These are phyloP conservation scores for Alectura lathami DNA, from an alignment of 2,113 vertebrate genomes.

Conservation along the genomic window DNA sequence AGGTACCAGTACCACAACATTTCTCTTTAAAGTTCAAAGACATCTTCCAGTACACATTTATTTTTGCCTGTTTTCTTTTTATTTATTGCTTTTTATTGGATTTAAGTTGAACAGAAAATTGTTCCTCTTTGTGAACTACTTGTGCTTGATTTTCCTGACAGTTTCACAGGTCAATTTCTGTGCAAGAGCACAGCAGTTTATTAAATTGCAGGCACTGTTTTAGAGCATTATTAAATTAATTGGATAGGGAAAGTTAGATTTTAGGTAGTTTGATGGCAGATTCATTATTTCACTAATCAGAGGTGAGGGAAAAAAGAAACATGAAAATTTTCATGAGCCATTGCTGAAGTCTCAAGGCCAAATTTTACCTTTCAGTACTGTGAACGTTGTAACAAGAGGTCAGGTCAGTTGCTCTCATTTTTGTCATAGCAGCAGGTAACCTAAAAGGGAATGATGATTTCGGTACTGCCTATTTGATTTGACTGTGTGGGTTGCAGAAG, in stretches of 20 bases:
- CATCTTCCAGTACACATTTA: background rate
- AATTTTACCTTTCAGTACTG: background rate
- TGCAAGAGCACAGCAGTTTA: background rate
- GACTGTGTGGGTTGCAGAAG: background rate
- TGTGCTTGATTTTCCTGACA: background rate
- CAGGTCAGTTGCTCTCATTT: background rate
- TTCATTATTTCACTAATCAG: background rate
- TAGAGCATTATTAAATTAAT: background rate
- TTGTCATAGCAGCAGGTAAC: background rate
- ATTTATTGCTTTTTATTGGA: background rate
- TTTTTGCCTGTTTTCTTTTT: background rate
- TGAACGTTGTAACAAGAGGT: background rate
- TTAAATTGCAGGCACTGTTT: background rate
- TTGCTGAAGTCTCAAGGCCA: background rate
- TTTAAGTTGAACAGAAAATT: background rate
- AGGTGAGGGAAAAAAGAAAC: background rate
- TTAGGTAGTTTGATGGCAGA: background rate
- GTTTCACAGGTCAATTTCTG: background rate
- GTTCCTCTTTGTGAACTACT: background rate
- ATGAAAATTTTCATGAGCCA: background rate
- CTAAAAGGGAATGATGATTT: background rate
- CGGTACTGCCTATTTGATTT: background rate
- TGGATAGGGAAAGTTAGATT: background rate
- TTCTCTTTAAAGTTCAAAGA: background rate
- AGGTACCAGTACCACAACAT: background rate